A percentile compares a stretch with the other conserved stretches of the same genome.
These are phyloP conservation scores for Idaea aversata DNA, from an alignment of 2,888 invertebrate species.

Conservation along the genomic window DNA sequence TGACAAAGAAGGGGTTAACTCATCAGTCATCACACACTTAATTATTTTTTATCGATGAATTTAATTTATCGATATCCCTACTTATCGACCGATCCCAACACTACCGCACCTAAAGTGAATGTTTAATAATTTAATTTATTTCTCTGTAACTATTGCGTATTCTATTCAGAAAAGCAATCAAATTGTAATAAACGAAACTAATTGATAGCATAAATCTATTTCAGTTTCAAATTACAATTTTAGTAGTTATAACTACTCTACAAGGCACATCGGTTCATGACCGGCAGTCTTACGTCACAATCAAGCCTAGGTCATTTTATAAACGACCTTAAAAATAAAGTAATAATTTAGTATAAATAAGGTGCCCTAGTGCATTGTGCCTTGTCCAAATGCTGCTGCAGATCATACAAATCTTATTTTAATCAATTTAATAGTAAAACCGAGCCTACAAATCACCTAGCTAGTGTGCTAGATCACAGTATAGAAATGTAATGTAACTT, in stretches of 20 bases:
- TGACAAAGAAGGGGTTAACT: neutral
- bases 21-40: neutral
- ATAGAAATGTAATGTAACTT: too few species aligned
- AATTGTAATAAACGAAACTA: neutral
- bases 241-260: neutral
- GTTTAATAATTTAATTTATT: neutral
- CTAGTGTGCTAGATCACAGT: too few species aligned
- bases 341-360: too few species aligned
- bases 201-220: neutral
- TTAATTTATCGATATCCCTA: neutral
- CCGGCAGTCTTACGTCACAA: neutral
- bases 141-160: neutral
- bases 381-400: too few species aligned
- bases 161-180: neutral
- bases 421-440: too few species aligned
- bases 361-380: too few species aligned
- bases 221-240: neutral
- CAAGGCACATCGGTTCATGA: neutral
- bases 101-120: neutral
- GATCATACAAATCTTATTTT: too few species aligned
- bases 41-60: neutral
- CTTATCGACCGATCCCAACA: neutral
- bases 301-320: too few species aligned
- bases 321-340: too few species aligned
- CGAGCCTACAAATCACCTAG: too few species aligned